Conservation (phyloP, 2,888 invertebrate species). For the Heliconius ismenius region DNA sequence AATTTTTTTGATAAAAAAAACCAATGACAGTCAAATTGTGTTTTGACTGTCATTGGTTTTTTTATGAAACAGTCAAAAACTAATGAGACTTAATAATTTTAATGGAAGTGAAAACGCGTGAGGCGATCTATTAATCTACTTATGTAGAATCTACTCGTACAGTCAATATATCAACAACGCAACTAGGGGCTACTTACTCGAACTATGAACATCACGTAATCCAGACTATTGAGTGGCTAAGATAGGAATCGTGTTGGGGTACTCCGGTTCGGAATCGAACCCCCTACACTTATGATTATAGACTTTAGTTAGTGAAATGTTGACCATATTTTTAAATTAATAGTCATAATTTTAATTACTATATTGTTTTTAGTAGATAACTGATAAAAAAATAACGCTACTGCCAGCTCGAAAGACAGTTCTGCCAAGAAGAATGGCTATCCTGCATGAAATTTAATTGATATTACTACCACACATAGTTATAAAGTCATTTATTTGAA, state of each 20-base stretch:
- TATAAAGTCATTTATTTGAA: background rate
- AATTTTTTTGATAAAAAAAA: background rate
- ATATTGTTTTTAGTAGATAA: no score
- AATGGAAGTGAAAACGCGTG: conserved; percentile 58
- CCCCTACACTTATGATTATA: conserved; percentile 11
- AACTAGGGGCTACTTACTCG: conserved; percentile 72
- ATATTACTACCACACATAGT: background rate
- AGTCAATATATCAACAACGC: conserved; percentile 73
- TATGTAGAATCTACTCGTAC: conserved; percentile 73
- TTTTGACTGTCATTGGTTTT: no score
- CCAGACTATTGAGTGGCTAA: conserved; percentile 51
- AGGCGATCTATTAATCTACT: conserved; percentile 70
- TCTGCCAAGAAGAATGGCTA: no score
- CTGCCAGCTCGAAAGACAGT: no score
- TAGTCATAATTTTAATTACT: no score
- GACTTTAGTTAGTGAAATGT: background rate
- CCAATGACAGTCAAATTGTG: background rate
- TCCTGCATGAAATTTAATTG: background rate
- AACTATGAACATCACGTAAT: conserved; percentile 75
- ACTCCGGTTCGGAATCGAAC: background rate
- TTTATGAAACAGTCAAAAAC: no score
- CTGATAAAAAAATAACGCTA: no score
- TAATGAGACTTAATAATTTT: background rate
- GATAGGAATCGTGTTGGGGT: conserved; percentile 50
- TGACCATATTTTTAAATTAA: no score